phyloP scores from a whole-genome alignment of 1,140 invertebrate genomes.

The Brachionus koreanus region DNA sequence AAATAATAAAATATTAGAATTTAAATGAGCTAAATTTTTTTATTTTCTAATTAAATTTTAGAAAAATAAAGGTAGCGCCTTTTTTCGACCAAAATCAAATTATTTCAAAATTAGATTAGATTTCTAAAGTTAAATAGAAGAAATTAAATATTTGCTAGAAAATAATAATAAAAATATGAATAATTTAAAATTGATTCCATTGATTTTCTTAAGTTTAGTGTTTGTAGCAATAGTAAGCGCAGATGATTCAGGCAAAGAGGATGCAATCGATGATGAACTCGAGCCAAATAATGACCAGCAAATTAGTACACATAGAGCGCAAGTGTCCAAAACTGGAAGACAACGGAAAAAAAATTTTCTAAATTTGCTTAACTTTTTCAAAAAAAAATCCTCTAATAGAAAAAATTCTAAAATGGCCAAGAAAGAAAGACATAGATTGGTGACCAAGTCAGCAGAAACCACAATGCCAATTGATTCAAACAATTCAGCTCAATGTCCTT shows the following conservation, averaged over 20 bases:
- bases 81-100: background rate
- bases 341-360: conserved; percentile 3
- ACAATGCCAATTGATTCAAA: background rate
- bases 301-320: background rate
- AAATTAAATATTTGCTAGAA: background rate
- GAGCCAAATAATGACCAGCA: background rate
- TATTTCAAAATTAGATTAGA: background rate
- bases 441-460: background rate
- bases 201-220: background rate
- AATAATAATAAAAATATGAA: background rate
- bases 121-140: background rate
- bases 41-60: too few relatives aligned
- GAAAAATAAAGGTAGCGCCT: background rate
- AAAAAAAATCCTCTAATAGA: background rate
- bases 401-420: background rate
- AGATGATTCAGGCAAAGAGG: background rate
- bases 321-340: background rate
- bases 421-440: background rate
- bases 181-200: background rate
- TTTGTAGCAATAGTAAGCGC: background rate
- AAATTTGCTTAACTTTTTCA: background rate
- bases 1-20: too few relatives aligned
- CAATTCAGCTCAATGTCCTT: background rate
- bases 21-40: too few relatives aligned
- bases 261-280: background rate